These are phyloP conservation scores for Silvanus unidentatus DNA, from an alignment of 2,888 invertebrate genomes.

Conservation along the genomic window DNA sequence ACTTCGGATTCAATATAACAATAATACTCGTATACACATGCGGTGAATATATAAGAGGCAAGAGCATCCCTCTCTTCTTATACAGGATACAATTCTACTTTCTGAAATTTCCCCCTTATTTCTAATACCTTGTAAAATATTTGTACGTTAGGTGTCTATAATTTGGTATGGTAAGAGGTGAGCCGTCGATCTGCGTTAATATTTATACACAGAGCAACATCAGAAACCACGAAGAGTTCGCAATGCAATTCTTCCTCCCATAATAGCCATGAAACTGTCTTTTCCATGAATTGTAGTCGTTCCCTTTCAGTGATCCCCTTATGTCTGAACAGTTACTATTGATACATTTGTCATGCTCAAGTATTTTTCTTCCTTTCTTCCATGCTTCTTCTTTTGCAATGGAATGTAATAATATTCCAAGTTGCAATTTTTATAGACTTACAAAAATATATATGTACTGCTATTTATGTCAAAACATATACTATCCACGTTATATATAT, in stretches of 20 bases:
- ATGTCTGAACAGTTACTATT: conserved; percentile 20
- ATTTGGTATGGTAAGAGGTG: background rate
- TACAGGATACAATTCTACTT: too few species aligned
- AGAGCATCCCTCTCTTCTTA: too few species aligned
- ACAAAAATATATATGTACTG: too few species aligned
- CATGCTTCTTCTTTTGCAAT: conserved; percentile 2
- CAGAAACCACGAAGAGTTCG: conserved; percentile 15
- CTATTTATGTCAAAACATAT: too few species aligned
- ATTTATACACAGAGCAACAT: conserved; percentile 16
- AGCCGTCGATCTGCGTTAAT: conserved; percentile 13
- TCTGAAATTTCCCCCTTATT: too few species aligned
- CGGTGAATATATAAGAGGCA: too few species aligned
- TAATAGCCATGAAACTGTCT: conserved; percentile 22
- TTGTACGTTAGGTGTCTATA: too few species aligned
- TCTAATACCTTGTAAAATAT: too few species aligned
- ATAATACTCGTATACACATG: too few species aligned
- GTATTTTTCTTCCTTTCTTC: background rate
- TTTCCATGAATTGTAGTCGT: conserved; percentile 20
- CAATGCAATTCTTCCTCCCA: conserved; percentile 21
- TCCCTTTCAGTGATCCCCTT: conserved; percentile 19
- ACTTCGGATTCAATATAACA: too few species aligned
- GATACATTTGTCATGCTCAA: conserved; percentile 25
- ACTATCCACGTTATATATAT: too few species aligned
- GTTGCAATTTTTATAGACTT: background rate
- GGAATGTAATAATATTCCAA: conserved; percentile 1